Percentiles rank a stretch among this genome's conserved stretches.
Evolutionary conservation across 2,888 invertebrate species (phyloP).

Genomic region (Ophion slaviceki): DNA sequence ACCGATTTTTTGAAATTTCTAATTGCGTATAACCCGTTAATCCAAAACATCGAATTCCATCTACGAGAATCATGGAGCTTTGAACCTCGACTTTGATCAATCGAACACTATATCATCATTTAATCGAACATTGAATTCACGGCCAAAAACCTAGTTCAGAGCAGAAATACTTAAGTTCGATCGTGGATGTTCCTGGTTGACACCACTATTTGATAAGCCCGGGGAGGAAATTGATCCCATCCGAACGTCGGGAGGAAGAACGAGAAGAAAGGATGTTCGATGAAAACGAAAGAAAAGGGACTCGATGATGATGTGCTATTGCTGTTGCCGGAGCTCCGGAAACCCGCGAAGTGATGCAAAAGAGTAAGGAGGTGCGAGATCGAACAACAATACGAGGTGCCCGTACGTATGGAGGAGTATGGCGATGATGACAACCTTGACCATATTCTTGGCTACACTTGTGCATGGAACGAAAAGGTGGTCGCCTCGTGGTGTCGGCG

Average conservation of each 20-base stretch:
- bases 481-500: constrained; percentile 69
- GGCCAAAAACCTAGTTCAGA: too few relatives aligned
- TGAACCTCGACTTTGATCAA: too few relatives aligned
- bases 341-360: constrained; percentile 14
- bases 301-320: constrained; percentile 12
- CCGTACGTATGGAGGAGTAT: constrained; percentile 34
- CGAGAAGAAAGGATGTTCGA: neutral
- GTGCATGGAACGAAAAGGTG: constrained; percentile 20
- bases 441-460: constrained; percentile 24
- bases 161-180: too few relatives aligned
- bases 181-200: too few relatives aligned
- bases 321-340: neutral
- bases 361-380: constrained; percentile 62
- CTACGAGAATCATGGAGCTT: too few relatives aligned
- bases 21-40: too few relatives aligned
- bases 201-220: too few relatives aligned
- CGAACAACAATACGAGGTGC: constrained; percentile 75
- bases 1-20: too few relatives aligned
- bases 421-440: constrained; percentile 35
- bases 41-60: too few relatives aligned
- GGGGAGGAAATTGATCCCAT: neutral
- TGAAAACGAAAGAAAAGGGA: neutral
- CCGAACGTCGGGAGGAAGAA: neutral
- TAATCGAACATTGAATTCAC: too few relatives aligned
- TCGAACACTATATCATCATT: too few relatives aligned